Evolutionary conservation across 2,888 invertebrate species (phyloP).

Genomic region (Camponotus fellah): DNA sequence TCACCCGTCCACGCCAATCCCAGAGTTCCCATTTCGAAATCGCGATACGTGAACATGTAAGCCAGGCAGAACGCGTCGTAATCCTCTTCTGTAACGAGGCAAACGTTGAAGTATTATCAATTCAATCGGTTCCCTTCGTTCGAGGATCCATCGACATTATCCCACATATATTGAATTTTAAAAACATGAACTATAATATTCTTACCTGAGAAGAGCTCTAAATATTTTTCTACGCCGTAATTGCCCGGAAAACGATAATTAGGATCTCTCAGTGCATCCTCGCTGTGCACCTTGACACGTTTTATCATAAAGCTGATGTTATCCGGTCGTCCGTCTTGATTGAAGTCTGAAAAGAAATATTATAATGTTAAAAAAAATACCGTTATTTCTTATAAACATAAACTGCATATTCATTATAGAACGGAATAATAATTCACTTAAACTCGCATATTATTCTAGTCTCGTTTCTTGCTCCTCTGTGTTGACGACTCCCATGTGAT

Average conservation of each 20-base stretch:
- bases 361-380: not conserved
- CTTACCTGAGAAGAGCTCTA: constrained; percentile 98
- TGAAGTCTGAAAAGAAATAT: constrained; percentile 87
- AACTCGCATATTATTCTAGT: constrained; percentile 26
- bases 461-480: constrained; percentile 16
- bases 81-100: constrained; percentile 92
- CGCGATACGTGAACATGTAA: constrained; percentile 99
- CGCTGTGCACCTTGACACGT: constrained; percentile 96
- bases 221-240: constrained; percentile 99
- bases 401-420: constrained; percentile 14
- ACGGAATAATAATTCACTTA: constrained; percentile 26
- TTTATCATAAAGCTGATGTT: constrained; percentile 98
- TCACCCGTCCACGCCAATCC: constrained; percentile 99
- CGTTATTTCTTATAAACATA: constrained; percentile 13
- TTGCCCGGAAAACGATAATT: constrained; percentile 96
- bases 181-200: constrained; percentile 51
- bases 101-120: constrained; percentile 29
- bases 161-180: constrained; percentile 6
- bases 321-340: constrained; percentile 96
- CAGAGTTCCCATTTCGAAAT: constrained; percentile 98
- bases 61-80: constrained; percentile 99
- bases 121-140: constrained; percentile 9
- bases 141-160: not conserved
- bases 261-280: constrained; percentile 94
- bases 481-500: constrained; percentile 30